phyloP scores from a whole-genome alignment of 2,888 invertebrate genomes.

The Nomada ruficornis region DNA sequence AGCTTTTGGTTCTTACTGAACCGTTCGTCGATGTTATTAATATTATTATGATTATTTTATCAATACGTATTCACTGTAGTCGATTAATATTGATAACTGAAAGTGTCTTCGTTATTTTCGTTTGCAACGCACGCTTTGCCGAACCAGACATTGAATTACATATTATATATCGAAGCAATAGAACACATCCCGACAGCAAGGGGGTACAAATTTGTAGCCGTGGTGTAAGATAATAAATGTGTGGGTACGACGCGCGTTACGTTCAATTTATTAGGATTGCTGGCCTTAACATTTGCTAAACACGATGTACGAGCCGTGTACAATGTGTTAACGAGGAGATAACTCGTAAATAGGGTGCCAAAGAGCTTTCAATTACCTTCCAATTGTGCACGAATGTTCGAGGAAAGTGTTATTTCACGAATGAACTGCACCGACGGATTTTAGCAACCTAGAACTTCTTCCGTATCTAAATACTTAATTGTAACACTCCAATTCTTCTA shows the following conservation, averaged over 20 bases:
- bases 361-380: not conserved
- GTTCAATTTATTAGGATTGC: slow-evolving; percentile 5
- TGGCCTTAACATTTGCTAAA: not conserved
- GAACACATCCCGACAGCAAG: no score
- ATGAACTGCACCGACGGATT: not conserved
- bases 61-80: no score
- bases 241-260: not conserved
- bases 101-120: not conserved
- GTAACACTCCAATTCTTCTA: no score
- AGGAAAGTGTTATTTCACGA: not conserved
- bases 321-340: slow-evolving; percentile 1
- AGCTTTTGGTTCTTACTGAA: no score
- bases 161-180: no score
- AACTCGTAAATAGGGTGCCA: slow-evolving; percentile 9
- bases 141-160: no score
- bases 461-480: not conserved
- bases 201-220: no score
- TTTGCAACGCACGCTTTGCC: not conserved
- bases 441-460: not conserved
- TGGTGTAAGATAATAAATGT: not conserved
- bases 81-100: not conserved
- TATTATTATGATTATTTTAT: no score
- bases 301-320: not conserved
- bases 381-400: not conserved
- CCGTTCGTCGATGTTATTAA: no score